phyloP scores from a whole-genome alignment of 2,888 invertebrate genomes.

The Ochropacha duplaris region DNA sequence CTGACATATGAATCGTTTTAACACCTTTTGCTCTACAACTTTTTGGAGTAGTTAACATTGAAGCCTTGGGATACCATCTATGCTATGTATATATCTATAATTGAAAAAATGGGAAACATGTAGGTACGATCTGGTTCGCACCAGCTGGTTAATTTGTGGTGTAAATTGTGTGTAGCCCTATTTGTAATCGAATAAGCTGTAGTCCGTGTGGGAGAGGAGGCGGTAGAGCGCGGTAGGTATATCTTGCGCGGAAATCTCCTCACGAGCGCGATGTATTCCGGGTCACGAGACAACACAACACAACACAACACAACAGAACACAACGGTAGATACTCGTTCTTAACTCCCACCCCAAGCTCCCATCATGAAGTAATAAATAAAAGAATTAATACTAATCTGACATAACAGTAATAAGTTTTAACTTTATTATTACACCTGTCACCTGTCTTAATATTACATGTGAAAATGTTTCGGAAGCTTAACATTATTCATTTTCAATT shows the following conservation, averaged over 20 bases:
- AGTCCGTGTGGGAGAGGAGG: background rate
- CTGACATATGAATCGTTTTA: no score
- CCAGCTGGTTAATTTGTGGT: background rate
- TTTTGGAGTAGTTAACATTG: no score
- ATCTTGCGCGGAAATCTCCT: constrained; percentile 56
- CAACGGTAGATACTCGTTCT: constrained; percentile 62
- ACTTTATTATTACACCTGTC: background rate
- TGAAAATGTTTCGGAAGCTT: constrained; percentile 17
- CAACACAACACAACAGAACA: constrained; percentile 38
- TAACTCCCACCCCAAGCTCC: constrained; percentile 14
- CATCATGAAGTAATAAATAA: constrained; percentile 45
- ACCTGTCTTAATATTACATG: constrained; percentile 12
- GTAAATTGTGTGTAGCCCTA: constrained; percentile 2
- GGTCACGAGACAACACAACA: constrained; percentile 58
- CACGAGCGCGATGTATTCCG: constrained; percentile 52
- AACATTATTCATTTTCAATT: constrained; percentile 33
- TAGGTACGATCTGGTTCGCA: background rate
- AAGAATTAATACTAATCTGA: constrained; percentile 39
- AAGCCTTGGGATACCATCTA: no score
- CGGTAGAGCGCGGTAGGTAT: constrained; percentile 2
- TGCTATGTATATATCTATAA: background rate
- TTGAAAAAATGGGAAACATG: background rate
- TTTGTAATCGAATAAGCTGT: background rate
- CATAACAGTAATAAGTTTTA: constrained; percentile 29
- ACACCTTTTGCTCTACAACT: no score